Percentiles rank a stretch among this genome's conserved stretches.
Conservation (phyloP, 2,888 invertebrate species). For the Dascillus cervinus region DNA sequence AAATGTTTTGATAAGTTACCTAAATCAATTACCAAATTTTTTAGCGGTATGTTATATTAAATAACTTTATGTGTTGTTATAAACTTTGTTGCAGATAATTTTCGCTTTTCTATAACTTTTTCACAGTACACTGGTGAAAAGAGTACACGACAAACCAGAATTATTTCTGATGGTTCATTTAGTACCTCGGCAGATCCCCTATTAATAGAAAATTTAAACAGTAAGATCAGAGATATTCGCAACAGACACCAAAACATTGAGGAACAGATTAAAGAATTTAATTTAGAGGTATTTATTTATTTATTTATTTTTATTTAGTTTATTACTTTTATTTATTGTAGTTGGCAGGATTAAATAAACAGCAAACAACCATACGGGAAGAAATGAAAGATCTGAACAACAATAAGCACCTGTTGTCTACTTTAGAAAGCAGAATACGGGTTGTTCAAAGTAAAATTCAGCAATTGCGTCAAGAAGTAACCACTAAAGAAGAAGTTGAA, state of each 20-base stretch:
- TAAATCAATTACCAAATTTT: slow-evolving; percentile 50
- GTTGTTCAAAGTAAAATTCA: slow-evolving; percentile 13
- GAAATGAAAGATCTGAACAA: slow-evolving; percentile 9
- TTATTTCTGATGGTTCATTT: slow-evolving; percentile 48
- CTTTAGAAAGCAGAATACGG: slow-evolving; percentile 13
- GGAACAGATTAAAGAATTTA: slow-evolving; percentile 32
- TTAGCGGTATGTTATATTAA: slow-evolving; percentile 49
- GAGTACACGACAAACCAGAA: slow-evolving; percentile 50
- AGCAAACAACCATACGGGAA: slow-evolving; percentile 7
- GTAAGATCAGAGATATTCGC: slow-evolving; percentile 25
- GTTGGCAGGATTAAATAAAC: slow-evolving; percentile 24
- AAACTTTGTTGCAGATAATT: slow-evolving; percentile 44
- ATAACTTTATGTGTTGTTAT: neutral
- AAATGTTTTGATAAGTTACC: slow-evolving; percentile 55
- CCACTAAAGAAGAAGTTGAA: slow-evolving; percentile 24
- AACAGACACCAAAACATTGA: slow-evolving; percentile 20
- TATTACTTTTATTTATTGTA: too few relatives aligned
- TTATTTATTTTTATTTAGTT: too few relatives aligned
- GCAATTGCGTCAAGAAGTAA: slow-evolving; percentile 9
- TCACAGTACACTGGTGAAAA: slow-evolving; percentile 60
- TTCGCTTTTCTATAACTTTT: slow-evolving; percentile 48
- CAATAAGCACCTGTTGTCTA: slow-evolving; percentile 12
- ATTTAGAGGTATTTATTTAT: slow-evolving; percentile 31
- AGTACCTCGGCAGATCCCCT: slow-evolving; percentile 52
- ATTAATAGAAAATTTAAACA: slow-evolving; percentile 39